A percentile compares a stretch with the other conserved stretches of the same genome.
phyloP scores from a whole-genome alignment of 1,140 invertebrate genomes.

The Lerema accius region DNA sequence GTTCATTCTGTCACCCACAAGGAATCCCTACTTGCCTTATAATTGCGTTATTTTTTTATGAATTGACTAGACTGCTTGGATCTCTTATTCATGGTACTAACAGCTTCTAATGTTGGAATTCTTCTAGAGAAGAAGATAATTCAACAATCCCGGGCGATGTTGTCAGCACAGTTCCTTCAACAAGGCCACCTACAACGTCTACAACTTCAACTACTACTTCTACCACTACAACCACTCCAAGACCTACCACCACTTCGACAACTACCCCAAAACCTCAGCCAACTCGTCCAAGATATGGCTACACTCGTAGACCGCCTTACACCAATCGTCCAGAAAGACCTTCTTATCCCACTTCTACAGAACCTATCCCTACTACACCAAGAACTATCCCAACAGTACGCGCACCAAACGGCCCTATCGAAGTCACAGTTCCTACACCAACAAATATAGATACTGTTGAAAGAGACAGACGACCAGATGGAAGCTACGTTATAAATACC shows the following conservation, averaged over 20 bases:
- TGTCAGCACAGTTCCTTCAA: constrained; percentile 25
- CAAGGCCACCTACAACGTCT: constrained; percentile 34
- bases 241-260: constrained; percentile 36
- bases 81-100: too few relatives aligned
- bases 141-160: constrained; percentile 6
- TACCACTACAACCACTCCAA: constrained; percentile 32
- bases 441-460: constrained; percentile 45
- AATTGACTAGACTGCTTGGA: too few relatives aligned
- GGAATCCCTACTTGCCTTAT: too few relatives aligned
- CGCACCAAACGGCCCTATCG: constrained; percentile 40
- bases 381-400: constrained; percentile 40
- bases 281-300: constrained; percentile 32
- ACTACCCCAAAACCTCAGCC: constrained; percentile 29
- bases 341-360: constrained; percentile 23
- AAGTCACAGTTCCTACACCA: constrained; percentile 45
- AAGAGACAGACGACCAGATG: constrained; percentile 52
- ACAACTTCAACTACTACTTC: constrained; percentile 37
- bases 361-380: constrained; percentile 21
- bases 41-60: too few relatives aligned
- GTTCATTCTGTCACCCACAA: too few relatives aligned
- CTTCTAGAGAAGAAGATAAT: constrained; percentile 50
- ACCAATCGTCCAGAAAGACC: constrained; percentile 31
- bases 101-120: constrained; percentile 7
- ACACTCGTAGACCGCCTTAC: constrained; percentile 26
- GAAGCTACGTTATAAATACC: constrained; percentile 48